phyloP scores from a whole-genome alignment of 2,797 vertebrate species.

The Brachymystax lenok region DNA sequence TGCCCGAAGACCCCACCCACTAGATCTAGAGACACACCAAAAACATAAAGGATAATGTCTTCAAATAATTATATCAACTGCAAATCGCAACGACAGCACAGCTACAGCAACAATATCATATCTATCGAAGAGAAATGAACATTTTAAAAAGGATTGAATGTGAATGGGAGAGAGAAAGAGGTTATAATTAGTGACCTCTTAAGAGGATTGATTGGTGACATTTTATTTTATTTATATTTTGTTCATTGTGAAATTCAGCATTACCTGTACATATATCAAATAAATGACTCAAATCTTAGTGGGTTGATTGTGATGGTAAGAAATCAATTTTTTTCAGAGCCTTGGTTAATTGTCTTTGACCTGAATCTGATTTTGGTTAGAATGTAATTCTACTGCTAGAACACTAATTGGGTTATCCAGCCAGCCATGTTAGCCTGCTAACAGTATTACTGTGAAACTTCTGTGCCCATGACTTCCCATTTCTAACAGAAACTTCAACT shows the following conservation, averaged over 20 bases:
- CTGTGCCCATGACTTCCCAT: no score
- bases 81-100: conserved; percentile 51
- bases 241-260: conserved; percentile 65
- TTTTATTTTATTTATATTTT: conserved; percentile 57
- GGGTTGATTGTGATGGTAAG: background rate
- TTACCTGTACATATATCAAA: conserved; percentile 73
- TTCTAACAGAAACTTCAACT: no score
- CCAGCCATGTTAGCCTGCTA: no score
- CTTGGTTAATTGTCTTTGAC: background rate
- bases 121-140: conserved; percentile 46
- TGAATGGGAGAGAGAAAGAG: conserved; percentile 27
- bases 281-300: conserved; percentile 65
- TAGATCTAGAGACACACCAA: conserved; percentile 43
- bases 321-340: no score
- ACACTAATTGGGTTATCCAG: background rate
- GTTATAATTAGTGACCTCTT: conserved; percentile 28
- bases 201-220: conserved; percentile 37
- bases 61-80: conserved; percentile 43
- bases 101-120: conserved; percentile 60
- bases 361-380: background rate
- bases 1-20: background rate
- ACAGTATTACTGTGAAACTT: no score
- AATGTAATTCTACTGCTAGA: background rate
- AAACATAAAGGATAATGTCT: conserved; percentile 39
- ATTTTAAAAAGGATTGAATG: conserved; percentile 27